Percentiles rank a stretch among this genome's conserved stretches.
Conservation (phyloP, 1,140 invertebrate species). For the Plutomurus gul region DNA sequence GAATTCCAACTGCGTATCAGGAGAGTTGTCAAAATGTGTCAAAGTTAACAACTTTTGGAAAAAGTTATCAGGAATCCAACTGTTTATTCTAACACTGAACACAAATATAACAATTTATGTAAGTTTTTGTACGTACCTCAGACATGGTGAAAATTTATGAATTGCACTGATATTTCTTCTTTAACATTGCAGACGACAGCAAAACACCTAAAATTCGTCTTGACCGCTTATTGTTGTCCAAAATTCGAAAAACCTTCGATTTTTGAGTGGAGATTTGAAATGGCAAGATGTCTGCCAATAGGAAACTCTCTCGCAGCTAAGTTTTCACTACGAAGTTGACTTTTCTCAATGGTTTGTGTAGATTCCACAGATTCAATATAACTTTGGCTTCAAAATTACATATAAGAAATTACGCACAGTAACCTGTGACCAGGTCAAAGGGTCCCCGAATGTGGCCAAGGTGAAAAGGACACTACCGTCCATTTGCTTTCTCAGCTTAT, state of each 20-base stretch:
- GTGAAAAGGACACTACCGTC: conserved; percentile 16
- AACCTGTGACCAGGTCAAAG: not conserved
- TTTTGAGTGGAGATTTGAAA: not conserved
- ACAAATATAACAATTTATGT: not conserved
- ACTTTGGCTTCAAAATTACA: not conserved
- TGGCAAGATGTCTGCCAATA: conserved; percentile 6
- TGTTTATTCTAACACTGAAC: not conserved
- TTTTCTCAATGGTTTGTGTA: not conserved
- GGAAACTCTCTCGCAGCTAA: not conserved
- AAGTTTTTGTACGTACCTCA: not conserved
- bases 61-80: too few species aligned
- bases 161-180: not conserved
- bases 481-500: conserved; percentile 14
- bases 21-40: too few species aligned
- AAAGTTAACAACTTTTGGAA: too few species aligned
- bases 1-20: too few species aligned
- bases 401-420: not conserved
- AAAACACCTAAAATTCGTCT: not conserved
- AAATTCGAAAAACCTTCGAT: not conserved
- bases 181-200: not conserved
- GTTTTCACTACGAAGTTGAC: not conserved
- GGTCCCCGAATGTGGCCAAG: not conserved
- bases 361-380: not conserved
- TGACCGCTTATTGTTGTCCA: not conserved
- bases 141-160: conserved; percentile 3